These are phyloP conservation scores for Ptilodon capucinus DNA, from an alignment of 2,888 invertebrate species.

Conservation along the genomic window DNA sequence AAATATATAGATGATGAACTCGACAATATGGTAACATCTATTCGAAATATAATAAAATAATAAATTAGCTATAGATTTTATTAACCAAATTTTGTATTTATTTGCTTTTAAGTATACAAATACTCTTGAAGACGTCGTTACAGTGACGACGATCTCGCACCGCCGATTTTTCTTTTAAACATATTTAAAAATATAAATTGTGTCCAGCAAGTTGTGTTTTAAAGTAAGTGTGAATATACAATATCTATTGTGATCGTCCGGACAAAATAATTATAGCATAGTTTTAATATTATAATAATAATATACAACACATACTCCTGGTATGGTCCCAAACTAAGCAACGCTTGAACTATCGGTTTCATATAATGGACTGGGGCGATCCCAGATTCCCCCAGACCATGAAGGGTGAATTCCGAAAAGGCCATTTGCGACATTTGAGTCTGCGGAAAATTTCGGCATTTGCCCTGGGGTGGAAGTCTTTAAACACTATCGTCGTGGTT, in stretches of 20 bases:
- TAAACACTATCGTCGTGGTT: no score
- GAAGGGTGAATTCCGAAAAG: no score
- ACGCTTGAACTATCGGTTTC: no score
- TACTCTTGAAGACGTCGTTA: no score
- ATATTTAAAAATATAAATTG: constrained; percentile 5
- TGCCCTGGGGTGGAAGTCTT: no score
- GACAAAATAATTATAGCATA: not conserved
- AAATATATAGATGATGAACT: no score
- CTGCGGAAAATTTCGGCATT: no score
- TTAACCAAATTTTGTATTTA: constrained; percentile 45
- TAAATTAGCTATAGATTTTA: constrained; percentile 37
- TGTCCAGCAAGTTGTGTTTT: constrained; percentile 5
- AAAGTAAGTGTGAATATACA: not conserved
- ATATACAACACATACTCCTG: no score
- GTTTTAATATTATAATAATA: not conserved
- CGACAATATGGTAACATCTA: not conserved
- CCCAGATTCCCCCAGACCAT: no score
- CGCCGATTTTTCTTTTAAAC: constrained; percentile 33
- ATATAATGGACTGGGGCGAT: no score
- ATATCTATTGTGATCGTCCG: not conserved
- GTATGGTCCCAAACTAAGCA: no score
- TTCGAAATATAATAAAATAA: constrained; percentile 15
- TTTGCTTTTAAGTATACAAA: constrained; percentile 35
- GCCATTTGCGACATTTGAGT: no score
- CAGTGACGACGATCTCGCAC: constrained; percentile 26